phyloP scores from a whole-genome alignment of 35 echinoderm and acorn worm species.

The Holothuria glaberrima region DNA sequence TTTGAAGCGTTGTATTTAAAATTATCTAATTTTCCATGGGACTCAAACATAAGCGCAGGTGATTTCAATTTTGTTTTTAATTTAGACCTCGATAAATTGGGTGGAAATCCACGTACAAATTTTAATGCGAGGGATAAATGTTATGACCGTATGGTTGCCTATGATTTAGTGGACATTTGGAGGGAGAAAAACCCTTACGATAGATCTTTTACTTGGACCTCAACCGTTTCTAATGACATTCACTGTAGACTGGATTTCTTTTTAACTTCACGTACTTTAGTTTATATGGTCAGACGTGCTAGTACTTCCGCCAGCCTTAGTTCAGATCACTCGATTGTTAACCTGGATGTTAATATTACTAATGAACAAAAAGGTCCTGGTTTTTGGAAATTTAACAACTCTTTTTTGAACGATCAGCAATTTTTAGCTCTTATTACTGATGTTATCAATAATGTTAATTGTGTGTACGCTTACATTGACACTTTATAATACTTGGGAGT shows the following conservation, averaged over 20 bases:
- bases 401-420: neutral
- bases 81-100: neutral
- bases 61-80: slow-evolving; percentile 25
- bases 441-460: neutral
- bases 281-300: neutral
- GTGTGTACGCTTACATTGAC: neutral
- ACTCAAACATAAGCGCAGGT: neutral
- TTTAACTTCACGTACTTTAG: neutral
- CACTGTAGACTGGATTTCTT: slow-evolving; percentile 7
- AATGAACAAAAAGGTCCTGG: neutral
- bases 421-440: no score
- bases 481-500: neutral
- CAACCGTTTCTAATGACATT: neutral
- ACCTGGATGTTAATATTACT: neutral
- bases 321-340: slow-evolving; percentile 12
- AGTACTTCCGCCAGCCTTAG: neutral
- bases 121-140: neutral
- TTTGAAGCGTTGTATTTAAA: neutral
- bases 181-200: neutral
- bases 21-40: neutral
- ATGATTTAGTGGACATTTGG: slow-evolving; percentile 6
- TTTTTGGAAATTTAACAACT: slow-evolving; percentile 18
- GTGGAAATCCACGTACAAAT: neutral
- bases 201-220: neutral
- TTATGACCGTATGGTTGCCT: neutral